A percentile compares a stretch with the other conserved stretches of the same genome.
phyloP scores from a whole-genome alignment of 2,113 vertebrate genomes.

The Megalops atlanticus region DNA sequence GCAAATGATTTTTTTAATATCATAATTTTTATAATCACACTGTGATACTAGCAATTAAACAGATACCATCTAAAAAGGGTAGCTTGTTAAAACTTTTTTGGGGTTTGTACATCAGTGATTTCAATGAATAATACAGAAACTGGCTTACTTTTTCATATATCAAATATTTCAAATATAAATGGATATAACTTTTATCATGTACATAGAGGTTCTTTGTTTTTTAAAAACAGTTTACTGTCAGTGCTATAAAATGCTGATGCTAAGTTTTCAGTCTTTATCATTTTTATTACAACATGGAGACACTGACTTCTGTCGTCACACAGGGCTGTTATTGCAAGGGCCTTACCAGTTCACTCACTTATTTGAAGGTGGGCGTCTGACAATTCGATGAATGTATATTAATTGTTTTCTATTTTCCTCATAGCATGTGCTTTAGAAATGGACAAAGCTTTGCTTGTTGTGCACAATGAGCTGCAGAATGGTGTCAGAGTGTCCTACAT shows the following conservation, averaged over 20 bases:
- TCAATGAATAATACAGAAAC: too few species aligned
- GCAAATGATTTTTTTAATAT: neutral
- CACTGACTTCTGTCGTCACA: neutral
- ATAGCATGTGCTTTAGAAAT: constrained; percentile 59
- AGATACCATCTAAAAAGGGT: neutral
- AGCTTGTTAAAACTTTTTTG: too few species aligned
- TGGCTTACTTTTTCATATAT: too few species aligned
- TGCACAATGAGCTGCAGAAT: constrained; percentile 61
- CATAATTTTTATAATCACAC: neutral
- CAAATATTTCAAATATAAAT: too few species aligned
- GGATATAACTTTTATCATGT: too few species aligned
- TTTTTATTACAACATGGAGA: neutral
- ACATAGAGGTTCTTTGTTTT: too few species aligned
- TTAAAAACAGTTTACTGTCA: too few species aligned
- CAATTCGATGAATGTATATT: neutral
- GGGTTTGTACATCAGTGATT: too few species aligned
- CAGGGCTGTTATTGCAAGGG: neutral
- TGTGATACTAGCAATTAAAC: neutral
- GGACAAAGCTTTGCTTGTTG: constrained; percentile 68
- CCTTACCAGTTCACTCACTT: neutral
- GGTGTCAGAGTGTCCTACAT: constrained; percentile 61
- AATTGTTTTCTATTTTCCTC: constrained; percentile 31
- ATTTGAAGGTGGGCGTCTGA: too few species aligned
- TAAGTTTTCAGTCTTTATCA: neutral
- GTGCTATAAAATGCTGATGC: neutral